Conservation (phyloP, 2,888 invertebrate species). For the Leuctra nigra region DNA sequence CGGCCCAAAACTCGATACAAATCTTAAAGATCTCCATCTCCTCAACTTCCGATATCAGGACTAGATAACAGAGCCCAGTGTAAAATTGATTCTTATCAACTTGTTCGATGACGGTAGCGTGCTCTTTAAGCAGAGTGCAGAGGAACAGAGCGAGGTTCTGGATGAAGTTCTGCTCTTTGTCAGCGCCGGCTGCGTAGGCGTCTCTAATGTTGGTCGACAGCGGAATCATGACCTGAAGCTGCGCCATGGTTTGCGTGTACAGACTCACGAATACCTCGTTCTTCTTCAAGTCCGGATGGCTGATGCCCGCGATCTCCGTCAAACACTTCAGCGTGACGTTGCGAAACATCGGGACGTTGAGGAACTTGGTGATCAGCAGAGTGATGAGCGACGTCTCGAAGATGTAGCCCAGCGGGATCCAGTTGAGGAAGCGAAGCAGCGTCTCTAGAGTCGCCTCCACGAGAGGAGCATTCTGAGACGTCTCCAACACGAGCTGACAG, state of each 20-base stretch:
- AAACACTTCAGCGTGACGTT: conserved; percentile 97
- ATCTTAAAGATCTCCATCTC: conserved; percentile 99
- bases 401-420: conserved; percentile 99
- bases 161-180: conserved; percentile 98
- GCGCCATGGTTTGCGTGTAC: conserved; percentile 87
- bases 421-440: conserved; percentile 91
- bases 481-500: conserved; percentile 96
- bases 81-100: conserved; percentile 67
- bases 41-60: conserved; percentile 94
- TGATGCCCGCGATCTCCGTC: conserved; percentile 94
- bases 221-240: conserved; percentile 87
- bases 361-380: conserved; percentile 91
- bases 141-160: conserved; percentile 96
- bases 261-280: conserved; percentile 86
- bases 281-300: too few species aligned
- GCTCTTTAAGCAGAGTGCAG: conserved; percentile 94
- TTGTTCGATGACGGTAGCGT: conserved; percentile 79
- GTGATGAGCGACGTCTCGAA: conserved; percentile 97
- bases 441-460: conserved; percentile 96
- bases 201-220: conserved; percentile 84
- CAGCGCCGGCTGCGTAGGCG: conserved; percentile 88
- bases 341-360: conserved; percentile 94
- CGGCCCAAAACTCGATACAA: conserved; percentile 98
- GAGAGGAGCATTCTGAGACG: conserved; percentile 93
- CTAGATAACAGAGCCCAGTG: conserved; percentile 76